phyloP scores from a whole-genome alignment of 2,888 invertebrate genomes.

The Zeuzera pyrina region DNA sequence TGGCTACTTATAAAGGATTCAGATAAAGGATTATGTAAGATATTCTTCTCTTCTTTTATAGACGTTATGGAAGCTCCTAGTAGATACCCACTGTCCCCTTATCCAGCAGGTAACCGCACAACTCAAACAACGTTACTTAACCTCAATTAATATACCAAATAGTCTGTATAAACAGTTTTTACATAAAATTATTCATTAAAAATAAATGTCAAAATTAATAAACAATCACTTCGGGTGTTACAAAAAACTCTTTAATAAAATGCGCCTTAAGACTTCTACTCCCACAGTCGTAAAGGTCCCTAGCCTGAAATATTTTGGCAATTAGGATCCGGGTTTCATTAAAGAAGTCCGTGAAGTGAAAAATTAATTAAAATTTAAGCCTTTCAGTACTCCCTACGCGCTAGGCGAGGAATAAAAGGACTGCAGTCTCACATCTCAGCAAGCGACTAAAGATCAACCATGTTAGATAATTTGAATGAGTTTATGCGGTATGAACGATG shows the following conservation, averaged over 20 bases:
- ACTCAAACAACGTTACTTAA: too few relatives aligned
- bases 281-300: too few relatives aligned
- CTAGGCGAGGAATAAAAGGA: conserved; percentile 47
- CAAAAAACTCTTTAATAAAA: conserved; percentile 63
- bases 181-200: too few relatives aligned
- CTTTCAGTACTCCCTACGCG: conserved; percentile 45
- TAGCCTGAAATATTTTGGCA: conserved; percentile 59
- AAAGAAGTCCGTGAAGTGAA: conserved; percentile 59
- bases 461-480: conserved; percentile 58
- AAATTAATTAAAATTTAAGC: conserved; percentile 69
- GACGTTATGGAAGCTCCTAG: too few relatives aligned
- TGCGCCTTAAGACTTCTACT: conserved; percentile 35
- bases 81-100: too few relatives aligned
- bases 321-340: conserved; percentile 49
- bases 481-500: conserved; percentile 40
- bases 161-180: background rate
- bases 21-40: too few relatives aligned
- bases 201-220: too few relatives aligned
- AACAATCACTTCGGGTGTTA: too few relatives aligned
- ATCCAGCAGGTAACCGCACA: too few relatives aligned
- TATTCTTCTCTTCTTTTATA: too few relatives aligned
- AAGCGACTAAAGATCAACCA: conserved; percentile 61
- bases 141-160: background rate
- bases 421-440: conserved; percentile 52
- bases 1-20: too few relatives aligned